These are phyloP conservation scores for Montipora foliosa DNA, from an alignment of 64 coral and sea anemone species.

Conservation along the genomic window DNA sequence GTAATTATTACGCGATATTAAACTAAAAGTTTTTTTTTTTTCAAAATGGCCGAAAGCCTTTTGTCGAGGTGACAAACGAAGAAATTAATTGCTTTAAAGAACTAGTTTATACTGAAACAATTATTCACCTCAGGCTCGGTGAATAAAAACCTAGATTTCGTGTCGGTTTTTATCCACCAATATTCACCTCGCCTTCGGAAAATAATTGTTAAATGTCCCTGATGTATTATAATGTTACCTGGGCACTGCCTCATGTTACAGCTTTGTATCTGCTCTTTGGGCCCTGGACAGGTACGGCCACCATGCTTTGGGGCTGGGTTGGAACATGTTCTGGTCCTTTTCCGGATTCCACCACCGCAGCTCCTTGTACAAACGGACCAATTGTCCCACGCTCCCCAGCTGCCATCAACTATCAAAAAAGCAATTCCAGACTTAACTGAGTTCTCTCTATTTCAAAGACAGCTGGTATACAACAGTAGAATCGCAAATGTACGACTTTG, in stretches of 20 bases:
- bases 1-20: no score
- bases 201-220: no score
- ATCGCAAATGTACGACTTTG: no score
- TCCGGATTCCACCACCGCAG: constrained; percentile 62
- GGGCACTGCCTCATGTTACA: constrained; percentile 32
- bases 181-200: no score
- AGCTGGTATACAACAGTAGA: not conserved
- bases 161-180: no score
- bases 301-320: constrained; percentile 77
- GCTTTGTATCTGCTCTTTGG: not conserved
- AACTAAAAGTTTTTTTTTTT: no score
- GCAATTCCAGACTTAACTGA: not conserved
- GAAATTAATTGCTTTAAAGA: no score
- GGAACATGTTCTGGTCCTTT: constrained; percentile 48
- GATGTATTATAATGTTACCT: not conserved
- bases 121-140: no score
- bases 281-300: constrained; percentile 54
- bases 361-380: constrained; percentile 50
- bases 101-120: no score
- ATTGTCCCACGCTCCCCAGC: constrained; percentile 61
- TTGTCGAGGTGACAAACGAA: no score
- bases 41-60: no score
- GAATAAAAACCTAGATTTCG: no score
- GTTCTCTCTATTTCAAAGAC: not conserved
- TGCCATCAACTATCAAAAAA: constrained; percentile 54